These are phyloP conservation scores for Caenorhabditis plicata DNA, from an alignment of 2,888 invertebrate species.

Conservation along the genomic window DNA sequence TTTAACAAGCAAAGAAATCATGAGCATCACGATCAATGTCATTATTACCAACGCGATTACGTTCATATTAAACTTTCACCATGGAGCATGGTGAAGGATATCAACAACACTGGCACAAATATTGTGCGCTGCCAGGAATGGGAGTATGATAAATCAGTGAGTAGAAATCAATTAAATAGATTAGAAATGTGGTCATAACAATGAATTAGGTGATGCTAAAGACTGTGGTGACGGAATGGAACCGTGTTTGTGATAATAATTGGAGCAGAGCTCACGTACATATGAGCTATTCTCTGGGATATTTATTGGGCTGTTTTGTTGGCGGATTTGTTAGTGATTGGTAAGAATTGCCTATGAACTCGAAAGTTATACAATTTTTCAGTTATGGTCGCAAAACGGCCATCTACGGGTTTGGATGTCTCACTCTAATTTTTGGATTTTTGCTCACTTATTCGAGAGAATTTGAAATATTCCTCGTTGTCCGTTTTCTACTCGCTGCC, in stretches of 20 bases:
- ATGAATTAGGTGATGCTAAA: constrained; percentile 53
- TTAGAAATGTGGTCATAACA: constrained; percentile 1
- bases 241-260: constrained; percentile 60
- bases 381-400: constrained; percentile 64
- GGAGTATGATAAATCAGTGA: constrained; percentile 60
- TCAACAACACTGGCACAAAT: constrained; percentile 10
- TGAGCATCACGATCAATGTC: constrained; percentile 51
- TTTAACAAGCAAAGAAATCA: constrained; percentile 42
- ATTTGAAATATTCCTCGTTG: constrained; percentile 59
- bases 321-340: constrained; percentile 61
- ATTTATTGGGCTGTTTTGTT: constrained; percentile 60
- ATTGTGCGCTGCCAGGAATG: constrained; percentile 45
- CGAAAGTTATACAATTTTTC: constrained; percentile 1
- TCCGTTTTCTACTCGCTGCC: constrained; percentile 61
- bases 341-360: constrained; percentile 11
- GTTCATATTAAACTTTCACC: constrained; percentile 40
- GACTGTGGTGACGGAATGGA: constrained; percentile 62
- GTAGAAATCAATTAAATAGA: neutral
- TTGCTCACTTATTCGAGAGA: constrained; percentile 54
- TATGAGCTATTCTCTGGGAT: constrained; percentile 63
- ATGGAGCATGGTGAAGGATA: constrained; percentile 32
- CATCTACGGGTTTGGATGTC: constrained; percentile 53
- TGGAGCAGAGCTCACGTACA: constrained; percentile 63
- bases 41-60: constrained; percentile 44
- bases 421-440: constrained; percentile 62